A percentile compares a stretch with the other conserved stretches of the same genome.
phyloP scores from a whole-genome alignment of 2,113 vertebrate genomes.

The Tringa solitaria region DNA sequence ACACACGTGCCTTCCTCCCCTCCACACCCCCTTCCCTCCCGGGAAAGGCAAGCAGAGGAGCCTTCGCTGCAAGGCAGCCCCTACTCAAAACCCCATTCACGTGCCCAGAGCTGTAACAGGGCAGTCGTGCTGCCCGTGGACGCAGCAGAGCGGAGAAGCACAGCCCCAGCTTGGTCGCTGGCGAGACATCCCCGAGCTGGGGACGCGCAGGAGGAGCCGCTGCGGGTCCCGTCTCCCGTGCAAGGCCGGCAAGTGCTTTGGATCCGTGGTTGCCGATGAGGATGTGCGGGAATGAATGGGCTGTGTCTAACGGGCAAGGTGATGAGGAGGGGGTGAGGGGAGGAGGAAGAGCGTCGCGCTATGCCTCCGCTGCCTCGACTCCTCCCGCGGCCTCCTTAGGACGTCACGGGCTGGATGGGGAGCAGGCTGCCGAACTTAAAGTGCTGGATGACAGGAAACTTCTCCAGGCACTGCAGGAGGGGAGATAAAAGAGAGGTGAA shows the following conservation, averaged over 20 bases:
- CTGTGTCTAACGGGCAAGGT: background rate
- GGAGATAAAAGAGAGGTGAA: slow-evolving; percentile 17
- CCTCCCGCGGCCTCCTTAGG: slow-evolving; percentile 72
- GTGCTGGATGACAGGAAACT: slow-evolving; percentile 99
- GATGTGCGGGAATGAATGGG: slow-evolving; percentile 23
- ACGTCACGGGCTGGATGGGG: slow-evolving; percentile 87
- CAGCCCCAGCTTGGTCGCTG: background rate
- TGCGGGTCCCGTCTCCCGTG: slow-evolving; percentile 19
- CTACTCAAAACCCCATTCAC: background rate
- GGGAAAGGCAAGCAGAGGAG: background rate
- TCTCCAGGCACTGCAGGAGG: slow-evolving; percentile 90
- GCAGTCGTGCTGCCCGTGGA: background rate
- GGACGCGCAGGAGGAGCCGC: background rate
- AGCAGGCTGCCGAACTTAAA: slow-evolving; percentile 98
- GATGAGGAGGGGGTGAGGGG: slow-evolving; percentile 31
- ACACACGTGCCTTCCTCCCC: slow-evolving; percentile 34
- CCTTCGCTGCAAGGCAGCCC: background rate
- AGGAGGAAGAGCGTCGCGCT: background rate
- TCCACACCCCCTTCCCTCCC: background rate
- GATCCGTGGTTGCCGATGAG: background rate
- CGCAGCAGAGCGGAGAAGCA: background rate
- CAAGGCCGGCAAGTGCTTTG: background rate
- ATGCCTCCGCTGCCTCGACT: background rate
- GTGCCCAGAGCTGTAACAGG: rapidly evolving
- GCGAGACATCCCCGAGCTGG: background rate